Conservation (phyloP, 1,140 invertebrate genomes). For the Anastrepha obliqua region DNA sequence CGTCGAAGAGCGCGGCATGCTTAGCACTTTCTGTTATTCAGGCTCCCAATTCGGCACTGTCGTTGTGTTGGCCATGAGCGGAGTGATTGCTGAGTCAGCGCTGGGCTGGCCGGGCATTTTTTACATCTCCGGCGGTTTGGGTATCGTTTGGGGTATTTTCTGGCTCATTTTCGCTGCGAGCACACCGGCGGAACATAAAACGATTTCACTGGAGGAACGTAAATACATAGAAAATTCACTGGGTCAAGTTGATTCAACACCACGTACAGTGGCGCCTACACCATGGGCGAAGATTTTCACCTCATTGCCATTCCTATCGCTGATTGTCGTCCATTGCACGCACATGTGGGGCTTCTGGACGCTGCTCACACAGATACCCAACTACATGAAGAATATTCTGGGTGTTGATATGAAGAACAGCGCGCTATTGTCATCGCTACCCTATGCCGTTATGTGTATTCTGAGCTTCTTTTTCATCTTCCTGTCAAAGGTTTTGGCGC, state of each 20-base stretch:
- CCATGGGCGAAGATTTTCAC: constrained; percentile 88
- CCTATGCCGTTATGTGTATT: constrained; percentile 85
- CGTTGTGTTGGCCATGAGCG: constrained; percentile 79
- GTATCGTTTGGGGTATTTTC: constrained; percentile 78
- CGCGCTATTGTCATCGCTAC: constrained; percentile 84
- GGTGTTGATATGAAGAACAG: constrained; percentile 85
- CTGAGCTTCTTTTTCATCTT: constrained; percentile 82
- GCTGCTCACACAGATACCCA: constrained; percentile 92
- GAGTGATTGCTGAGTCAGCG: constrained; percentile 79
- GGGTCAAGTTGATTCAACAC: constrained; percentile 65
- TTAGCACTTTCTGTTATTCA: constrained; percentile 79
- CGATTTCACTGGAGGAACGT: constrained; percentile 79
- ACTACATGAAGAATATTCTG: constrained; percentile 89
- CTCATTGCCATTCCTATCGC: constrained; percentile 87
- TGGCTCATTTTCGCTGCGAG: constrained; percentile 82
- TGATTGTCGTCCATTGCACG: constrained; percentile 89
- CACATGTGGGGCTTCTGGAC: constrained; percentile 98
- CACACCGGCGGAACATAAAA: constrained; percentile 77
- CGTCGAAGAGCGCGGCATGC: constrained; percentile 77
- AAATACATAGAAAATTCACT: constrained; percentile 78
- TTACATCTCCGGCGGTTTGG: constrained; percentile 82
- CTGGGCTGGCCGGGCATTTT: constrained; percentile 87
- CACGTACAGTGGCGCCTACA: constrained; percentile 62
- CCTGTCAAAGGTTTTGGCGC: constrained; percentile 79
- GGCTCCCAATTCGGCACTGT: constrained; percentile 86